Base-by-base conservation (phyloP, 2,888 invertebrate genomes). In the Panopea generosa region DNA sequence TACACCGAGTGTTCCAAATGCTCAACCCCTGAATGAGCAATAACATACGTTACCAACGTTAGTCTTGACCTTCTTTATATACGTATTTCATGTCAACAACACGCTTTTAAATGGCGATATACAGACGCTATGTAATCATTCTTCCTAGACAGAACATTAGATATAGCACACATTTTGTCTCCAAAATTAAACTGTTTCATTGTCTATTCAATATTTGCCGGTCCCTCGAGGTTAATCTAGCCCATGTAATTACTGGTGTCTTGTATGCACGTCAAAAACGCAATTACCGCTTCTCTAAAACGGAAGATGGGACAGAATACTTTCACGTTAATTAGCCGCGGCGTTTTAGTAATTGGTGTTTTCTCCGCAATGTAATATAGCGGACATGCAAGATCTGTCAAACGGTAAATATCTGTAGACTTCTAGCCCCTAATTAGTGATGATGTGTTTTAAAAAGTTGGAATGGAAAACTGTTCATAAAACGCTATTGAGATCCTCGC, bases 311-410 rank as follows among this genome's bases (percentile, higher is more conserved):
- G 40, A 24, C 24, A 11, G 43, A 57, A 18, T 22, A 40, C 20
- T 40, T 57, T 57, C 40, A 40, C 40, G 40, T 57, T 66, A 56
- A 57, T 57, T 57, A 38, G 53, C 33, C 38, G 24, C 2, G 24
- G 49, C 38, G 49, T 49, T 29, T 47, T 49, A 38, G 38, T 60
- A 60, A 52, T 68, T 26, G 22, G n/a, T 33, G 24, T 53, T 60
- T 24, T 38, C 49, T 40, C 38, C 43, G 43, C 56, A 63, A 27
- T 38, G 33, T 40, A 18, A 22, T n/a, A 47, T 60, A 70, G 70
- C 62, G 62, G 49, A 27, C 70, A 70, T 70, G 70, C 70, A 62
- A 70, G n/a, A 49, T 11, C 40, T 63, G 70, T 70, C 70, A 57
- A 57, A 47, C 50, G 29, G 55, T 50, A 70, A 50, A 50, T 40